These are phyloP conservation scores for Drosophila orosa DNA, from an alignment of 1,140 invertebrate genomes.

Conservation along the genomic window DNA sequence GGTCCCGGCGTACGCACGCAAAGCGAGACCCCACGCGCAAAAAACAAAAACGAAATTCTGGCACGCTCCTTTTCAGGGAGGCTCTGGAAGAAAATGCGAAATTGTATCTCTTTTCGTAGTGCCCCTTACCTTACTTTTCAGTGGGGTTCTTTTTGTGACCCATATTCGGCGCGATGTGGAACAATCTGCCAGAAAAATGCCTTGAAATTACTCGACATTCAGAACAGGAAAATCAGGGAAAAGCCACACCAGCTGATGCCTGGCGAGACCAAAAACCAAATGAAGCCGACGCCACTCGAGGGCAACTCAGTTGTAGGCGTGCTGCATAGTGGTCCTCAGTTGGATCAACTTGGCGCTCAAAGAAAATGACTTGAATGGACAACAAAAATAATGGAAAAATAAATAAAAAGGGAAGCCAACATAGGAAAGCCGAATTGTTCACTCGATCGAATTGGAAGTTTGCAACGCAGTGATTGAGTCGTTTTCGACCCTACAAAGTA, in stretches of 20 bases:
- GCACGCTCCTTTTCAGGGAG: constrained; percentile 13
- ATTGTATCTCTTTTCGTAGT: constrained; percentile 11
- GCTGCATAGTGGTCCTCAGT: constrained; percentile 7
- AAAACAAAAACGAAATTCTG: neutral
- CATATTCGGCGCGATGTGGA: constrained; percentile 6
- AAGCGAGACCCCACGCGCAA: neutral
- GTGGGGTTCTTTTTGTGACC: neutral
- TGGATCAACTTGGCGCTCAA: constrained; percentile 1
- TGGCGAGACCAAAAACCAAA: constrained; percentile 10
- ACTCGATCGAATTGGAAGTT: too few species aligned
- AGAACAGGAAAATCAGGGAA: neutral
- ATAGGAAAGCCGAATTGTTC: too few species aligned
- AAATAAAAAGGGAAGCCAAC: too few species aligned
- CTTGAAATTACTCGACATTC: constrained; percentile 13
- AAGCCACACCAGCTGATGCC: constrained; percentile 3
- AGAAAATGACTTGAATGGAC: neutral
- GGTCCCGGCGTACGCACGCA: neutral
- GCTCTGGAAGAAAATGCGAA: constrained; percentile 26
- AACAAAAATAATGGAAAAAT: neutral
- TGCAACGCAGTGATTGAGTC: too few species aligned
- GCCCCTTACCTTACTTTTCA: neutral
- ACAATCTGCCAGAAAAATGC: constrained; percentile 27
- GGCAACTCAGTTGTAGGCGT: constrained; percentile 20
- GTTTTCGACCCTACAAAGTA: too few species aligned
- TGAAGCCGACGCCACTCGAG: neutral